Percentiles rank a stretch among this genome's conserved stretches.
Conservation (phyloP, 2,888 invertebrate species). For the Gasteruption jaculator region DNA sequence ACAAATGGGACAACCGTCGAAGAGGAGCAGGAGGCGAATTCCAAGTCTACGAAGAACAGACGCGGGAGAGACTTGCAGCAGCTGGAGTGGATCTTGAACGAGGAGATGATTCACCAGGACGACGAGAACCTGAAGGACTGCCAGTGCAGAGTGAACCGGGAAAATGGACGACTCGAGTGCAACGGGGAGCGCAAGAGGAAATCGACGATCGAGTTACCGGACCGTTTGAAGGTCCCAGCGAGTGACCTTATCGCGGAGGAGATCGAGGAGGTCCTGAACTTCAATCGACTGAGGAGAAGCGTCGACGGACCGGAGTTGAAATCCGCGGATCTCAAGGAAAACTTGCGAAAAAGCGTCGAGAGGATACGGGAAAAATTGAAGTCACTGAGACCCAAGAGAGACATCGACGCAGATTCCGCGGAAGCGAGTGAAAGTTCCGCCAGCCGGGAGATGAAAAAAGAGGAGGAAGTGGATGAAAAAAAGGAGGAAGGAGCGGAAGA, state of each 20-base stretch:
- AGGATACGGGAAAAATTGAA: background rate
- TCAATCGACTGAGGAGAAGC: background rate
- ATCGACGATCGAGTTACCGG: background rate
- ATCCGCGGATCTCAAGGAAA: background rate
- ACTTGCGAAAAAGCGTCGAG: slow-evolving; percentile 1
- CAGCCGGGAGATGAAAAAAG: no score
- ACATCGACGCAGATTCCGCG: no score
- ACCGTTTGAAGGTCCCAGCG: background rate
- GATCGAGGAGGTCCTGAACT: background rate
- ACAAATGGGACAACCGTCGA: background rate
- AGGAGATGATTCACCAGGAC: slow-evolving; percentile 39
- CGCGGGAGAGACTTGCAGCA: no score
- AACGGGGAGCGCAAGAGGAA: background rate
- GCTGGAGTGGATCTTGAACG: slow-evolving; percentile 21
- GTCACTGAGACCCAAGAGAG: no score
- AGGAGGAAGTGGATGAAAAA: no score
- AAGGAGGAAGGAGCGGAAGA: no score
- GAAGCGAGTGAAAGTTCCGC: no score
- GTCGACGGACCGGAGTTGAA: background rate
- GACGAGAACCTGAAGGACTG: slow-evolving; percentile 34
- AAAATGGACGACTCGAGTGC: background rate
- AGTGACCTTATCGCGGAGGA: background rate
- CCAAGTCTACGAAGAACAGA: no score
- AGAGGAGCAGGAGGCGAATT: background rate
- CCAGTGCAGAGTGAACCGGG: slow-evolving; percentile 35